phyloP scores from a whole-genome alignment of 53 echinoderm and acorn worm genomes.

The Antedon mediterranea region DNA sequence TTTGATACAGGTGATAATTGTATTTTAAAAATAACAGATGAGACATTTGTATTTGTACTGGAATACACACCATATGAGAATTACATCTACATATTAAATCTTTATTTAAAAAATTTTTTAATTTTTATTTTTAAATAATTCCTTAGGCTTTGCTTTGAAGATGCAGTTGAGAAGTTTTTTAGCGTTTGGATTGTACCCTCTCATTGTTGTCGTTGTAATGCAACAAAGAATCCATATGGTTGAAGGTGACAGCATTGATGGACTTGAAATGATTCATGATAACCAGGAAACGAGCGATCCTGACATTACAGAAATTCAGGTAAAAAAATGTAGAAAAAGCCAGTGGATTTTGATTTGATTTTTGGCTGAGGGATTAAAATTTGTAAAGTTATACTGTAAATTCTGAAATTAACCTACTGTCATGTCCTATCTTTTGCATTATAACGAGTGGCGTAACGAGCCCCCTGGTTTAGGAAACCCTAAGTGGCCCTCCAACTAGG shows the following conservation, averaged over 20 bases:
- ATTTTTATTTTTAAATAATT: no score
- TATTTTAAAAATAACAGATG: no score
- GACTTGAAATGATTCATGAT: not conserved
- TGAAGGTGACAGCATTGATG: not conserved
- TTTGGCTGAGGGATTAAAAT: not conserved
- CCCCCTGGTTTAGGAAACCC: no score
- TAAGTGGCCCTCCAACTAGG: no score
- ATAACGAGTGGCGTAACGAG: no score
- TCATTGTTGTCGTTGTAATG: not conserved
- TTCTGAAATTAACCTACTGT: no score
- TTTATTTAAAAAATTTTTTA: no score
- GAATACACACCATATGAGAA: no score
- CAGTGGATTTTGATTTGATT: not conserved
- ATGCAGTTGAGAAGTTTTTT: not conserved
- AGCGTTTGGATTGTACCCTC: not conserved
- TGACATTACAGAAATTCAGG: not conserved
- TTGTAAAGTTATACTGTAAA: not conserved
- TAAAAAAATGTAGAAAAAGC: not conserved
- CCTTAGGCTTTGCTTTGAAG: not conserved
- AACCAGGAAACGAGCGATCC: not conserved
- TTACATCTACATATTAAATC: no score
- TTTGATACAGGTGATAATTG: no score
- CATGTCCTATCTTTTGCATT: no score
- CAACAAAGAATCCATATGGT: not conserved
- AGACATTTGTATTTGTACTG: no score